Base-by-base conservation (phyloP, 2,888 invertebrate genomes). In the Chaetoderma sp. region DNA sequence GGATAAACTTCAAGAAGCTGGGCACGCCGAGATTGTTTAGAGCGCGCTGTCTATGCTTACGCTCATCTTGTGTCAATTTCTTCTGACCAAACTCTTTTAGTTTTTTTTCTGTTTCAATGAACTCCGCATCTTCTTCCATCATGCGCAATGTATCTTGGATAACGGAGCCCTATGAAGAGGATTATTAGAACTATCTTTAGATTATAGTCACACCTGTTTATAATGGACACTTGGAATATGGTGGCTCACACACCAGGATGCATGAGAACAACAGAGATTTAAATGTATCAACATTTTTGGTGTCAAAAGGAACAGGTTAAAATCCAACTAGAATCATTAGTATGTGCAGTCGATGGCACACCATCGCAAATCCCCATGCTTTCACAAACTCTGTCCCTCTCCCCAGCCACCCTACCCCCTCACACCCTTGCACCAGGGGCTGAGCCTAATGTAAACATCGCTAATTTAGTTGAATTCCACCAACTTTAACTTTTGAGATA, bases 341-440 rank as follows among this genome's bases (percentile, higher is more conserved):
- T n/a, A n/a, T n/a, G n/a, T n/a, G n/a, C n/a, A n/a, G n/a, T n/a
- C n/a, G n/a, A n/a, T n/a, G n/a, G n/a, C n/a, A n/a, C n/a, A n/a
- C n/a, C n/a, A n/a, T n/a, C n/a, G n/a, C n/a, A n/a, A n/a, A n/a
- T n/a, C n/a, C n/a, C n/a, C n/a, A n/a, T n/a, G n/a, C n/a, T n/a
- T n/a, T n/a, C n/a, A n/a, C n/a, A n/a, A n/a, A 77, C 74, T 70
- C 70, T n/a, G 77, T 78, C 56, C 76, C 71, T 28, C 72, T 56
- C 52, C 63, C 39, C 13, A 76, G 56, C 39, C 69, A 71, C 42
- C 63, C 33, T n/a, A 77, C 50, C 8, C 76, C 75, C 49, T 68
- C 50, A 73, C 78, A 77, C 68, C n/a, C 50, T 44, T 13, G 58
- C 21, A 18, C 44, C 30, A 25, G 60, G 30, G 18, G 65, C n/a